These are phyloP conservation scores for Drosophila koepferae DNA, from an alignment of 2,888 invertebrate species.

Conservation along the genomic window DNA sequence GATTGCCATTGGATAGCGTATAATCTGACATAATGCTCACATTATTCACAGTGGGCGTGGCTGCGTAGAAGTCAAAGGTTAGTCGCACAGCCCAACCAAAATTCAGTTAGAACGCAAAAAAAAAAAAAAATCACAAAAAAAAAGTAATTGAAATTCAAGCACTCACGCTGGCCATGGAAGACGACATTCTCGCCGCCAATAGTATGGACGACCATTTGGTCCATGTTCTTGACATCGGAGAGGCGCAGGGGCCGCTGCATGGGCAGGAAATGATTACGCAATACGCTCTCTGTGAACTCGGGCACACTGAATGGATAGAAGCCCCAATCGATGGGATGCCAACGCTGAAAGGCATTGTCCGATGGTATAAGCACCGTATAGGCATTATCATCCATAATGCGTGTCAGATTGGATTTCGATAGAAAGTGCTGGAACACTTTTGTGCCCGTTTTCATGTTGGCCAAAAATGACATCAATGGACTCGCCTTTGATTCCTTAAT, in stretches of 20 bases:
- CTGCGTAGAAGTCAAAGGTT: slow-evolving; percentile 72
- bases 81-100: background rate
- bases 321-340: slow-evolving; percentile 90
- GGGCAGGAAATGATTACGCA: slow-evolving; percentile 88
- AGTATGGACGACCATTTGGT: slow-evolving; percentile 86
- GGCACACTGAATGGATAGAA: slow-evolving; percentile 89
- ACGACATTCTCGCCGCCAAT: slow-evolving; percentile 87
- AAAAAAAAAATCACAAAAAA: background rate
- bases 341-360: slow-evolving; percentile 88
- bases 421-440: slow-evolving; percentile 88
- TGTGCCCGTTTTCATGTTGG: slow-evolving; percentile 88
- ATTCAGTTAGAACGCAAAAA: background rate
- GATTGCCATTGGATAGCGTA: slow-evolving; percentile 88
- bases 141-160: slow-evolving; percentile 1
- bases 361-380: slow-evolving; percentile 89
- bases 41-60: slow-evolving; percentile 87
- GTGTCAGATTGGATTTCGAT: slow-evolving; percentile 87
- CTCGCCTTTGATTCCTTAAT: slow-evolving; percentile 84
- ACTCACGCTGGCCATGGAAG: slow-evolving; percentile 87
- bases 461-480: slow-evolving; percentile 86
- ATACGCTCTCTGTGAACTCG: slow-evolving; percentile 88
- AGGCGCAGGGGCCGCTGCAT: slow-evolving; percentile 86
- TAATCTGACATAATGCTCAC: slow-evolving; percentile 87
- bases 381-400: slow-evolving; percentile 86
- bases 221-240: slow-evolving; percentile 86